phyloP scores from a whole-genome alignment of 2,113 vertebrate species.

The Phalacrocorax carbo region DNA sequence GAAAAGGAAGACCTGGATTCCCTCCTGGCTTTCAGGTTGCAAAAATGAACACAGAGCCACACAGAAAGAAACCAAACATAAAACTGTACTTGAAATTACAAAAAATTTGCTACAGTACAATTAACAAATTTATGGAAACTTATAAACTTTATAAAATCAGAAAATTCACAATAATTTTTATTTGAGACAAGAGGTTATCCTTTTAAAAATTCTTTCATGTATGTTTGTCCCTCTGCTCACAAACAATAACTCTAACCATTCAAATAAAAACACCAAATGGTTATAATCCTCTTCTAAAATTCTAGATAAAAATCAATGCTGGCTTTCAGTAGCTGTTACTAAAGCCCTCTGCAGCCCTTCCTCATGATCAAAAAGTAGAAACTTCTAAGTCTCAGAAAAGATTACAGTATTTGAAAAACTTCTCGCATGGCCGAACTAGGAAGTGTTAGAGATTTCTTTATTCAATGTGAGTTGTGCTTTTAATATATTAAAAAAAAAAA shows the following conservation, averaged over 20 bases:
- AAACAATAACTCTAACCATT: not conserved
- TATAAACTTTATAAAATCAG: not conserved
- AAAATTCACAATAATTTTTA: not conserved
- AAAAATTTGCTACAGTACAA: not conserved
- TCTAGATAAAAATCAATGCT: not conserved
- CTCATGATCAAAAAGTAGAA: not conserved
- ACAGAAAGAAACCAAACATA: not conserved
- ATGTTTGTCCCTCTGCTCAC: not conserved
- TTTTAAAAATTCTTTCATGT: not conserved
- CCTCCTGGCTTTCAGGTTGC: not conserved
- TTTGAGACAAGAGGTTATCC: not conserved
- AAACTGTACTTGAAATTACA: not conserved
- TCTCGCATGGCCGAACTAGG: not conserved
- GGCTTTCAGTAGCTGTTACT: not conserved
- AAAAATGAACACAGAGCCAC: not conserved
- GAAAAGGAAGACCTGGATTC: not conserved
- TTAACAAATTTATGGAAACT: not conserved
- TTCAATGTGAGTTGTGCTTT: not conserved
- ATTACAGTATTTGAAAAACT: not conserved
- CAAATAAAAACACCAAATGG: not conserved
- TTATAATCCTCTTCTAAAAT: not conserved
- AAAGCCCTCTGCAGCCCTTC: not conserved
- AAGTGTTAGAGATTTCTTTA: not conserved
- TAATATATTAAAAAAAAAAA: not conserved
- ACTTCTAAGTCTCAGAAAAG: not conserved